phyloP scores from a whole-genome alignment of 2,797 vertebrate genomes.

The Rhabdophis nuchalis region DNA sequence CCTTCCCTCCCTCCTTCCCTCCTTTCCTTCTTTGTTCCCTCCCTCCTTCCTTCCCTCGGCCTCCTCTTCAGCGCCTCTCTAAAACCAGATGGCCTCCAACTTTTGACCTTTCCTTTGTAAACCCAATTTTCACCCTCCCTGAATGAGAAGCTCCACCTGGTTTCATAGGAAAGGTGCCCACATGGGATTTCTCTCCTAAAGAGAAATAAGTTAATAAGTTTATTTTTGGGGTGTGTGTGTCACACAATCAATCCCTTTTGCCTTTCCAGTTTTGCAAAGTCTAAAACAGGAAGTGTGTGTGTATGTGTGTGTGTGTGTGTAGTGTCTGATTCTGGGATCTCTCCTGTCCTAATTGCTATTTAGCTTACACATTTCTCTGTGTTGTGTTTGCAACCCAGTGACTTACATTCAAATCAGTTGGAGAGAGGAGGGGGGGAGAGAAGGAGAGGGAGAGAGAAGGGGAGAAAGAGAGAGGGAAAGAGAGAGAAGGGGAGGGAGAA shows the following conservation, averaged over 20 bases:
- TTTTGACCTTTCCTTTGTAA: background rate
- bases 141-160: background rate
- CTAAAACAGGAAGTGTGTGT: background rate
- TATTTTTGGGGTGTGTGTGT: background rate
- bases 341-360: background rate
- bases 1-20: background rate
- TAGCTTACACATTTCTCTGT: background rate
- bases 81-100: background rate
- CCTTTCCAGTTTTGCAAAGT: background rate
- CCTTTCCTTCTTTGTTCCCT: no score
- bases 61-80: background rate
- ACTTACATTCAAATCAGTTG: background rate
- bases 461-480: no score
- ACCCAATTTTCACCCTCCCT: accelerated
- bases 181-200: no score
- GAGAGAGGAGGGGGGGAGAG: no score
- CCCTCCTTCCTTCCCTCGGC: background rate
- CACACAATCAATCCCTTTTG: background rate
- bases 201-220: no score
- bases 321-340: background rate
- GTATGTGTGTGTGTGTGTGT: no score
- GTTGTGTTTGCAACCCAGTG: background rate
- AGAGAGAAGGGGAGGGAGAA: no score
- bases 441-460: no score
- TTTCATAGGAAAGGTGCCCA: background rate